Base-by-base conservation (phyloP, 1,140 invertebrate species). In the Drosophila micromelanica region DNA sequence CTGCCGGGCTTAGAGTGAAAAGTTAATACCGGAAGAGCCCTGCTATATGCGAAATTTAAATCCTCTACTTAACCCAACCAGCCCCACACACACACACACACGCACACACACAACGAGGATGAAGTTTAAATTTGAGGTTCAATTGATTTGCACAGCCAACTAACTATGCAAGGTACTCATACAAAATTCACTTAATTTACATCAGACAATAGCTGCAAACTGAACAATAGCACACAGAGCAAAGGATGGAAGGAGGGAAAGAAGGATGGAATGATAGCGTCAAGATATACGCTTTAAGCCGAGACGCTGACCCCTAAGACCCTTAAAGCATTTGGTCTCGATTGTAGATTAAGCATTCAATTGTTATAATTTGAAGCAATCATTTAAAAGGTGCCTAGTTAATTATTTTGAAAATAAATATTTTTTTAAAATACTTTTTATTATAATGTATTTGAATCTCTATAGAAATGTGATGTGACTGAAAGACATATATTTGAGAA, bases 101-200 rank as follows among this genome's bases (percentile, higher is more conserved):
- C 32, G 13, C 20, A 23, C 20, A 3, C 12, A 48, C 5, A 38
- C 3, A 17, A 4, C 20, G 11, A 8, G 61, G 43, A 12, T 65
- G 56, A 57, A 61, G 55, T 17, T 23, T 13, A 61, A 13, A 73
- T 65, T 61, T 75, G 43, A 73, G 55, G 60, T 51, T 70, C 64
- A 78, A 87, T 82, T 82, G 81, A 86, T 81, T 86, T 86, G 74
- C 67, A 72, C 62, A 73, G 63, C 2, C 20, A 23, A 23, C 38
- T 67, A 86, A 87, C 81, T 87, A 86, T 86, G 81, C 82, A 72
- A 62, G 75, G 71, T 82, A 65, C 67, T 59, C 75, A 77, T 59
- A 63, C 71, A 65, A 82, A 81, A 85, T 87, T 76, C 78, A 75
- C 81, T 86, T 87, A 87, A 87, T 87, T 86, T 82, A 73, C 64